Conservation (phyloP, 2,797 vertebrate genomes). For the Xiphophorus birchmanni region DNA sequence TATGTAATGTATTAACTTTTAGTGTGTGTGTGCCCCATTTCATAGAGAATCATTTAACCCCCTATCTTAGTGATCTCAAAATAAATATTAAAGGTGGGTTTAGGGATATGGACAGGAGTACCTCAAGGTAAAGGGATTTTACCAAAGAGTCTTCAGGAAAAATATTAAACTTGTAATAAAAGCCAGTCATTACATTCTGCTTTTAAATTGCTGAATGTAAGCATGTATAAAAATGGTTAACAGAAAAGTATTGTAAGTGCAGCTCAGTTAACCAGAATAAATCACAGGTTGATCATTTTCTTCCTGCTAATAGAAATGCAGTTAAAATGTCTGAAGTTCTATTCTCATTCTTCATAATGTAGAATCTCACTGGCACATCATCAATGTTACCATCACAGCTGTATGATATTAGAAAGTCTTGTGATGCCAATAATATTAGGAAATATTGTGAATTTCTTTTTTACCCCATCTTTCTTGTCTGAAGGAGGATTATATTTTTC, state of each 20-base stretch:
- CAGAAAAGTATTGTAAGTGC: neutral
- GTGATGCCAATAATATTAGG: too few relatives aligned
- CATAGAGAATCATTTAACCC: neutral
- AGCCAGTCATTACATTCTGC: neutral
- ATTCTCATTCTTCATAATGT: neutral
- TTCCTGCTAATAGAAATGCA: neutral
- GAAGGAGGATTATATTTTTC: too few relatives aligned
- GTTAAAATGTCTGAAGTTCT: neutral
- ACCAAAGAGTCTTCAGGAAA: neutral
- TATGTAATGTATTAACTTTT: neutral
- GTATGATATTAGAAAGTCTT: too few relatives aligned
- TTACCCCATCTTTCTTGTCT: too few relatives aligned
- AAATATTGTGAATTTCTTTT: too few relatives aligned
- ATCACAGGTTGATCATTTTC: neutral
- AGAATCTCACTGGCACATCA: too few relatives aligned
- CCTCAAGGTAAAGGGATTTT: neutral
- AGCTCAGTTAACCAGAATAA: neutral
- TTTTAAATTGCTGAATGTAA: neutral
- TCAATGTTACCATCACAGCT: too few relatives aligned
- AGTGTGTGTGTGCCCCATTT: neutral
- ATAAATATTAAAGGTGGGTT: neutral
- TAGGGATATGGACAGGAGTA: neutral
- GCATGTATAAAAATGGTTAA: neutral
- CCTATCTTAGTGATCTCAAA: neutral
- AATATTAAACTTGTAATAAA: neutral